A percentile compares a stretch with the other conserved stretches of the same genome.
Evolutionary conservation across 2,797 vertebrate species (phyloP).

Genomic region (Lepus townsendii): DNA sequence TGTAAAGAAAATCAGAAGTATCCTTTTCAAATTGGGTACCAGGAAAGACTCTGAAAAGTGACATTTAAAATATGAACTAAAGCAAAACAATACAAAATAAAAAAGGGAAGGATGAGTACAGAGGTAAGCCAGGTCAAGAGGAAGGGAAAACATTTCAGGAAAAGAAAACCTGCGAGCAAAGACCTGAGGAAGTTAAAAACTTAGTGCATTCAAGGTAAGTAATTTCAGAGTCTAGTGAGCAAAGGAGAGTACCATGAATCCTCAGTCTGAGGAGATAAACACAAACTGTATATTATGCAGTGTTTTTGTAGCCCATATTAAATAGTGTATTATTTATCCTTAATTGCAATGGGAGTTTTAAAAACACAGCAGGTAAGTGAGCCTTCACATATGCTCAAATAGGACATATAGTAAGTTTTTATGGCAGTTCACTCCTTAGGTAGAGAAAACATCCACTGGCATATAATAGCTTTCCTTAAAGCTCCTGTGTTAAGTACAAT

Average conservation of each 20-base stretch:
- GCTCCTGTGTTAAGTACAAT: not conserved
- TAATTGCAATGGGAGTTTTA: constrained; percentile 31
- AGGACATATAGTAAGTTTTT: not conserved
- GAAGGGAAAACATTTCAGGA: not conserved
- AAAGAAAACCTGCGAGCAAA: constrained; percentile 46
- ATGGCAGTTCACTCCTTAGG: constrained; percentile 29
- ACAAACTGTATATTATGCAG: not conserved
- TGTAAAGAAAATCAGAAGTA: constrained; percentile 46
- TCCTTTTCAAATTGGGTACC: not conserved
- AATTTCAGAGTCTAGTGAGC: not conserved
- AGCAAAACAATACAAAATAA: constrained; percentile 30
- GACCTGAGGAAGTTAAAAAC: constrained; percentile 28
- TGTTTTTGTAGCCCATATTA: constrained; percentile 15
- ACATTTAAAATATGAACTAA: constrained; percentile 54
- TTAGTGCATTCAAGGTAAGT: constrained; percentile 10
- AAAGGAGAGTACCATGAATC: constrained; percentile 33
- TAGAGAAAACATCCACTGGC: constrained; percentile 41
- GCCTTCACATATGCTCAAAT: not conserved
- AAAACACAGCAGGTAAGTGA: constrained; percentile 53
- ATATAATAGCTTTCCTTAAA: constrained; percentile 34
- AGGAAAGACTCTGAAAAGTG: constrained; percentile 49
- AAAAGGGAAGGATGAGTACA: not conserved
- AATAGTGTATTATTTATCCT: constrained; percentile 27
- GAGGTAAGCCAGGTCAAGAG: constrained; percentile 11
- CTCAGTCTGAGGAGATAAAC: not conserved